Conservation (phyloP, 1,140 invertebrate genomes). For the Zaprionus lachaisei region DNA sequence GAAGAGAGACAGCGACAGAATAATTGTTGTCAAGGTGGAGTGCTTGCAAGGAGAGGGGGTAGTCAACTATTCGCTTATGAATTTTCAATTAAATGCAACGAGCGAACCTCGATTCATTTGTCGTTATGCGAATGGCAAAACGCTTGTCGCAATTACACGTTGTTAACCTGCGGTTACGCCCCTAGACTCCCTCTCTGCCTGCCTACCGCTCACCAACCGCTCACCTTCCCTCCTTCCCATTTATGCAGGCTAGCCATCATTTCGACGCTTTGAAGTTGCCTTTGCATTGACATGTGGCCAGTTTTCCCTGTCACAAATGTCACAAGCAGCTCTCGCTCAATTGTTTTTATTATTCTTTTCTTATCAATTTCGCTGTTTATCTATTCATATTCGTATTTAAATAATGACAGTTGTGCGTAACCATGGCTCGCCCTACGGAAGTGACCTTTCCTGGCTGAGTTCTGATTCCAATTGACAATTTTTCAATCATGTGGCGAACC, state of each 20-base stretch:
- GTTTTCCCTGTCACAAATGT: conserved; percentile 55
- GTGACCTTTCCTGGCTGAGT: conserved; percentile 41
- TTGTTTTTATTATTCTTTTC: conserved; percentile 9
- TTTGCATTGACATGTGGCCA: conserved; percentile 76
- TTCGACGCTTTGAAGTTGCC: conserved; percentile 73
- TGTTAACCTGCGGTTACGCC: conserved; percentile 55
- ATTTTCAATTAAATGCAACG: conserved; percentile 64
- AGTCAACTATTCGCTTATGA: conserved; percentile 50
- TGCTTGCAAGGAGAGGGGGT: neutral
- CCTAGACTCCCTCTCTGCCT: neutral
- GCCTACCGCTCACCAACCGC: neutral
- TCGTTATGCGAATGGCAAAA: conserved; percentile 70
- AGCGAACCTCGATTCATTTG: conserved; percentile 46
- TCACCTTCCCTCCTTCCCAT: no score
- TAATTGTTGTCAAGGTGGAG: conserved; percentile 57
- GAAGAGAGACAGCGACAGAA: conserved; percentile 3
- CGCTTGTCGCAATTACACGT: conserved; percentile 65
- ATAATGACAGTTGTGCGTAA: conserved; percentile 28
- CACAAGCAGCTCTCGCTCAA: conserved; percentile 12
- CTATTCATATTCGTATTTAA: conserved; percentile 12
- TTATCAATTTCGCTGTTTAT: conserved; percentile 46
- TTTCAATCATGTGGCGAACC: conserved; percentile 64
- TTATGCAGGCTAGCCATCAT: conserved; percentile 45
- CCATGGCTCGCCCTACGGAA: conserved; percentile 28
- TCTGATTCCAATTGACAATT: conserved; percentile 56